Evolutionary conservation across 2,797 vertebrate species (phyloP).

Genomic region (Lutjanus campechanus): DNA sequence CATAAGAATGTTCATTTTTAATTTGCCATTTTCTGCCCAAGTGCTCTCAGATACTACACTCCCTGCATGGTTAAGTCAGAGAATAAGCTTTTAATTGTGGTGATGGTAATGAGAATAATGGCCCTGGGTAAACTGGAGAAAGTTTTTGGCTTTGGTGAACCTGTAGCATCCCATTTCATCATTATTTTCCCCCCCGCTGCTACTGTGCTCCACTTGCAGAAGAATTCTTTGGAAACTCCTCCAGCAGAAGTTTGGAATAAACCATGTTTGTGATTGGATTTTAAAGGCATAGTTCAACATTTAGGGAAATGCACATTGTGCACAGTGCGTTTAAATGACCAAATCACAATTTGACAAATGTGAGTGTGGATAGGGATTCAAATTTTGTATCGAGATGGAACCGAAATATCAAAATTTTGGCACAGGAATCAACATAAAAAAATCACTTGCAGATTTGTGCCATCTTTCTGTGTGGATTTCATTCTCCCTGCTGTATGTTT

Average conservation of each 20-base stretch:
- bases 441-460: too few species aligned
- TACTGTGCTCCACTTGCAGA: not conserved
- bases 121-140: constrained; percentile 45
- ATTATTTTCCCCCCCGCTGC: not conserved
- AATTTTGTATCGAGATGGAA: too few species aligned
- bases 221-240: not conserved
- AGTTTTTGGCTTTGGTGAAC: constrained; percentile 21
- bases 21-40: constrained; percentile 84
- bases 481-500: too few species aligned
- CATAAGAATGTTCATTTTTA: constrained; percentile 81
- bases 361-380: too few species aligned
- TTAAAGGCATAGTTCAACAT: not conserved
- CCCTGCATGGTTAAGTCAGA: constrained; percentile 73
- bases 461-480: too few species aligned
- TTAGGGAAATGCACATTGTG: not conserved
- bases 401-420: too few species aligned
- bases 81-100: constrained; percentile 78
- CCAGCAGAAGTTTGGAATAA: not conserved
- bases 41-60: constrained; percentile 66
- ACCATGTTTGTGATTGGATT: not conserved
- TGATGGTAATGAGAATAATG: constrained; percentile 63
- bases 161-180: constrained; percentile 26
- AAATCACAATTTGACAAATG: too few species aligned
- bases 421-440: too few species aligned
- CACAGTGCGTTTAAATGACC: too few species aligned